Evolutionary conservation across 1,140 invertebrate genomes (phyloP).

Genomic region (Lepidurus packardi): DNA sequence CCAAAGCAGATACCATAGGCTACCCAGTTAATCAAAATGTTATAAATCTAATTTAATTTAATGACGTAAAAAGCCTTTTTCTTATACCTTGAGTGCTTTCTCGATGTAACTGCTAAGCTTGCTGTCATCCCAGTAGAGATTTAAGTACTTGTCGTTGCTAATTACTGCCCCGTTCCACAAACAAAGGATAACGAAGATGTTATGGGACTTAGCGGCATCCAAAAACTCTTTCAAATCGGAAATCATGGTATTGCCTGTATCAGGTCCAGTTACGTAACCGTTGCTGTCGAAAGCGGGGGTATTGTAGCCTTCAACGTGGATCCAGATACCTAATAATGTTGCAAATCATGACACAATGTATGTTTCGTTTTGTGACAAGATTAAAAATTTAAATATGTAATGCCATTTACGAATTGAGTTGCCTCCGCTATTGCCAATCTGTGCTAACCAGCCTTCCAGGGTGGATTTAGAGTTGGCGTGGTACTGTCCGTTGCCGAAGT

Average conservation of each 20-base stretch:
- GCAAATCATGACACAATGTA: neutral
- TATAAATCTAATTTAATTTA: constrained; percentile 15
- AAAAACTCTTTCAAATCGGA: constrained; percentile 37
- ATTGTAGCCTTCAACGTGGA: constrained; percentile 46
- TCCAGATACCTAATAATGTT: constrained; percentile 44
- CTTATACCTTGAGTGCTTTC: constrained; percentile 42
- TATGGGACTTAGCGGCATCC: constrained; percentile 39
- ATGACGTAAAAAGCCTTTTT: neutral
- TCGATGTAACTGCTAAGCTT: constrained; percentile 47
- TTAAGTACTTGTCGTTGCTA: constrained; percentile 41
- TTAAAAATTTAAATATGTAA: constrained; percentile 28
- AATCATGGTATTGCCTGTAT: constrained; percentile 37
- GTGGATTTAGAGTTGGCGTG: constrained; percentile 34
- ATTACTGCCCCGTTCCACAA: constrained; percentile 47
- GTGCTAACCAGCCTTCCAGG: constrained; percentile 42
- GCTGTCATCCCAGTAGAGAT: constrained; percentile 43
- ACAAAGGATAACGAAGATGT: constrained; percentile 45
- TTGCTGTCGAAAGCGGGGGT: constrained; percentile 39
- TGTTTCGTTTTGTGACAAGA: neutral
- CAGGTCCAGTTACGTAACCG: constrained; percentile 38
- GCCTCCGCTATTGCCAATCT: constrained; percentile 44
- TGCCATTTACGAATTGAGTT: constrained; percentile 46
- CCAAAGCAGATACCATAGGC: constrained; percentile 41
- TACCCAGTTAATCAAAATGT: constrained; percentile 28
- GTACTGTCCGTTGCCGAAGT: constrained; percentile 45